These are phyloP conservation scores for Caranx ignobilis DNA, from an alignment of 2,113 vertebrate species.

Conservation along the genomic window DNA sequence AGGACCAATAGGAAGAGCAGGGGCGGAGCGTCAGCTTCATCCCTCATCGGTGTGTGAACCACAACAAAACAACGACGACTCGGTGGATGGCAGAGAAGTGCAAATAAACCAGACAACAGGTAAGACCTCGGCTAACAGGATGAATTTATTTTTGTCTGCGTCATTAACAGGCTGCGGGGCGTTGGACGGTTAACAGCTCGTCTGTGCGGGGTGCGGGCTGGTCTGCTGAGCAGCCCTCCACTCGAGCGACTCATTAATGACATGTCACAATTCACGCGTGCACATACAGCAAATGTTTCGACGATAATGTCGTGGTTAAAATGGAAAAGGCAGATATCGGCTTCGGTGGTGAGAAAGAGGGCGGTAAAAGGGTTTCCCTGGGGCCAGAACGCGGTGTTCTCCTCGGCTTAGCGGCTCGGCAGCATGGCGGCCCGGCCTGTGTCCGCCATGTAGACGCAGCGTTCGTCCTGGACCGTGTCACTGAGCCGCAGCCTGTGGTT, in stretches of 20 bases:
- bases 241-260: too few species aligned
- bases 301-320: accelerated
- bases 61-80: slow-evolving; percentile 43
- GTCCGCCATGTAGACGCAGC: too few species aligned
- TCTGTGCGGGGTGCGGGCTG: background rate
- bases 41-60: slow-evolving; percentile 6
- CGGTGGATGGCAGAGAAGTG: slow-evolving; percentile 19
- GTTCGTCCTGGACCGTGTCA: background rate
- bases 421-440: slow-evolving; percentile 38
- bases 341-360: accelerated
- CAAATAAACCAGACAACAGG: slow-evolving; percentile 36
- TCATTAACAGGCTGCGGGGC: too few species aligned
- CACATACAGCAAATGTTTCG: too few species aligned
- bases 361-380: accelerated
- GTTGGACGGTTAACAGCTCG: background rate
- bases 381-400: slow-evolving; percentile 47
- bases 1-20: slow-evolving; percentile 58
- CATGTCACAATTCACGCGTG: background rate
- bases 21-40: slow-evolving; percentile 2
- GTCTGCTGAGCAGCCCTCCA: too few species aligned
- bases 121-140: slow-evolving; percentile 18
- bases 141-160: too few species aligned
- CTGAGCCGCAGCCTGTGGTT: background rate
- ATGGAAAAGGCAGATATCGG: accelerated
- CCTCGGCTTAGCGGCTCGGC: background rate